A percentile compares a stretch with the other conserved stretches of the same genome.
Conservation (phyloP, 92 coral and sea anemone genomes). For the Ricordea florida region DNA sequence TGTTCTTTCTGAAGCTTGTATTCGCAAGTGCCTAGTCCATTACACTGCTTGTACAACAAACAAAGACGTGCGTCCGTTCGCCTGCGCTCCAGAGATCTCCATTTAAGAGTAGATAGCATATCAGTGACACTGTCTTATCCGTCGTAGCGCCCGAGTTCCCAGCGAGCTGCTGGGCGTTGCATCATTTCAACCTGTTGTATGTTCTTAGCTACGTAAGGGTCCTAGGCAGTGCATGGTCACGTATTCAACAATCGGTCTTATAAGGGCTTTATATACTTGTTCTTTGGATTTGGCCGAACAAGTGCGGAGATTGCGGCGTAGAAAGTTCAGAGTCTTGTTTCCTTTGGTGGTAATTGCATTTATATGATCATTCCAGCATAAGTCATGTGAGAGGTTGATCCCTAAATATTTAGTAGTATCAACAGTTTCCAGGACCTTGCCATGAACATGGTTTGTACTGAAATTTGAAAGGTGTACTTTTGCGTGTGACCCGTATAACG, state of each 20-base stretch:
- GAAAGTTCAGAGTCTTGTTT: background rate
- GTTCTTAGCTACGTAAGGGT: background rate
- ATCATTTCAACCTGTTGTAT: background rate
- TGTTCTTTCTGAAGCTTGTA: too few relatives aligned
- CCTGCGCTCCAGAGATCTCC: too few relatives aligned
- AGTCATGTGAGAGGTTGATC: background rate
- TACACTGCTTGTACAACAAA: too few relatives aligned
- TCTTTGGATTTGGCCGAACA: background rate
- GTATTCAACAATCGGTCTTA: too few relatives aligned
- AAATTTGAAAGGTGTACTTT: background rate
- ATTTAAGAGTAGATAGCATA: too few relatives aligned
- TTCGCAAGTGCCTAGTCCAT: too few relatives aligned
- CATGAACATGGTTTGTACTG: background rate
- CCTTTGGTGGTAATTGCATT: background rate
- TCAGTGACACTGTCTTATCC: background rate
- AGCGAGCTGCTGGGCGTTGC: too few relatives aligned
- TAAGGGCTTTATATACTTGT: background rate
- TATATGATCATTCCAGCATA: conserved; percentile 1
- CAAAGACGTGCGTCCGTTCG: too few relatives aligned
- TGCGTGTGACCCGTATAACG: conserved; percentile 1
- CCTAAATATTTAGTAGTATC: background rate
- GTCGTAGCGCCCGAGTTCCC: conserved; percentile 8
- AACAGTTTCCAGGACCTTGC: background rate
- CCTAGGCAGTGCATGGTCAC: too few relatives aligned
- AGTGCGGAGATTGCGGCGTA: conserved; percentile 10